A percentile compares a stretch with the other conserved stretches of the same genome.
Evolutionary conservation across 2,797 vertebrate species (phyloP).

Genomic region (Muraenolepis orangiensis): DNA sequence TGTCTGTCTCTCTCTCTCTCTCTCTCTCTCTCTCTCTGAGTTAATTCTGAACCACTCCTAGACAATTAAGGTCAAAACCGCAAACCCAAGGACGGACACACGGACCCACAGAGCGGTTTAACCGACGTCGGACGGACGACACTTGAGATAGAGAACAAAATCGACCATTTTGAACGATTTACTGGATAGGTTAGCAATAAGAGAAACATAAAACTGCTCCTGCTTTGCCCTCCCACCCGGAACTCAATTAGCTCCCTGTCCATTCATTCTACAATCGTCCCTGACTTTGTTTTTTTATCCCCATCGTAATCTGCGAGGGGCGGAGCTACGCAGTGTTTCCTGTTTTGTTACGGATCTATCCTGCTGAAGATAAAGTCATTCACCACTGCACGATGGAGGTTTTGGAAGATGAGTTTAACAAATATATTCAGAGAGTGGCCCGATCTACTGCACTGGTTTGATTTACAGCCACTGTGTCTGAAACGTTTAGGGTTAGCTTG

Average conservation of each 20-base stretch:
- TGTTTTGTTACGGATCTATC: background rate
- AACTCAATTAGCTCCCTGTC: background rate
- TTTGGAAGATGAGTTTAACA: too few species aligned
- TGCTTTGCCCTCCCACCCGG: background rate
- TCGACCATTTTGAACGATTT: background rate
- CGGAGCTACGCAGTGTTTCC: too few species aligned
- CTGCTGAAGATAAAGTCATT: too few species aligned
- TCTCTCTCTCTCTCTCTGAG: background rate
- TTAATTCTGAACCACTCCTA: background rate
- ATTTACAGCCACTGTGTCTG: too few species aligned
- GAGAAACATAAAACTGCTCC: background rate
- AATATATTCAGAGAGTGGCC: too few species aligned
- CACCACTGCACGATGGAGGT: too few species aligned
- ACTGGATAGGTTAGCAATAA: too few species aligned
- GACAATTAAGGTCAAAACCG: background rate
- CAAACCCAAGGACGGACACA: background rate
- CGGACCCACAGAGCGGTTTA: background rate
- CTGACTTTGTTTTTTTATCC: background rate
- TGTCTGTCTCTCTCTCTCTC: too few species aligned
- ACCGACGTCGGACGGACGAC: background rate
- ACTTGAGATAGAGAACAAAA: background rate
- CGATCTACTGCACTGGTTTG: too few species aligned
- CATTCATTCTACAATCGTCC: background rate
- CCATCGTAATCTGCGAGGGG: background rate
- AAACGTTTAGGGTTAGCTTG: too few species aligned